Evolutionary conservation across 1,140 invertebrate species (phyloP), one percentile per base, ranked within the genome.

Genomic region (Rhynchophorus ferrugineus): DNA sequence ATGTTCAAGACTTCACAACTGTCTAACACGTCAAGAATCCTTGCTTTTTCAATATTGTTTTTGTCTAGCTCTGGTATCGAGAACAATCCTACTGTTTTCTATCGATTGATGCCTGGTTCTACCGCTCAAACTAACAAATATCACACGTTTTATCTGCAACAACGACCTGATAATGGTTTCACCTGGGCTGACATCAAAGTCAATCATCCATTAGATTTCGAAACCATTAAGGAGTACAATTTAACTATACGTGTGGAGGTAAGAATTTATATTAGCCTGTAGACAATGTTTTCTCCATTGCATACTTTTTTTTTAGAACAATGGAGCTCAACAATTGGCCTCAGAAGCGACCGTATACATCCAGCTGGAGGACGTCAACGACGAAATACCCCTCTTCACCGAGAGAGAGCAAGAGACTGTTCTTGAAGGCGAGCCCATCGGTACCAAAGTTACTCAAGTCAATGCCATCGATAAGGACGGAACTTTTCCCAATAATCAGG

Each of bases 391-490:
- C 5, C 74, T 95, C 51, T 96, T 95, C 72, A 93, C 89, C 52
- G 90, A 95, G 75, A 76, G 90, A 63, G 89, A 95, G 72, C 90
- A 95, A 69, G 91, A 93, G 75, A 95, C 89, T 11, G 92, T 95
- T 34, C 77, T 93, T 43, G 92, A 95, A 75, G 91, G 92, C 39
- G 91, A 96, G 73, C 89, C 87, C 18, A 82, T 91, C 55, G 92
- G 93, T 29, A 94, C 91, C 42, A 89, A 91, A 76, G 94, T 98
- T 48, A 94, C 91, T 17, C 90, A 95, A 75, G 90, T 98, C 59
- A 89, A 93, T 70, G 94, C 95, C 17, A 90, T 92, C 39, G 95
- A 98, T 74, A 92, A 91, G 68, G 95, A 98, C 73, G 91, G 91
- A 61, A 95, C 91, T 18, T 89, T 87, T 62, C 91, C 91, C 16